These are phyloP conservation scores for Cotesia typhae DNA, from an alignment of 1,140 invertebrate genomes.

Conservation along the genomic window DNA sequence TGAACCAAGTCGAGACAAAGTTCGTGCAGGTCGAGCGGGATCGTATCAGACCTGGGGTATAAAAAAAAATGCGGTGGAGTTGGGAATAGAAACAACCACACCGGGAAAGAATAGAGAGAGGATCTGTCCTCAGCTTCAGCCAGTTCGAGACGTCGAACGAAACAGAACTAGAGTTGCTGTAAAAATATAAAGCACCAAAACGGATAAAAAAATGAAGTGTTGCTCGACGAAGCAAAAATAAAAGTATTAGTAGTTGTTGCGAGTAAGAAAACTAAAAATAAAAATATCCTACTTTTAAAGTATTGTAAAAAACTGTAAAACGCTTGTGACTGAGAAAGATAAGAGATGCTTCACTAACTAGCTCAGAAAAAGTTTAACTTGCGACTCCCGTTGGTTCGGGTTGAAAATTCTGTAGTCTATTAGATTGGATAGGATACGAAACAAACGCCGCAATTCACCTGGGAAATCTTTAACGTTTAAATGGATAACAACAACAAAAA, in stretches of 20 bases:
- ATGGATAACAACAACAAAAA: not conserved
- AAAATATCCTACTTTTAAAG: not conserved
- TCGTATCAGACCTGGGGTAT: conserved; percentile 27
- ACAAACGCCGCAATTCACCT: conserved; percentile 3
- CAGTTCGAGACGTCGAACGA: not conserved
- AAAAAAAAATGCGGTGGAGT: not conserved
- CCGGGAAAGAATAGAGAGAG: conserved; percentile 4
- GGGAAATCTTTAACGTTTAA: conserved; percentile 18
- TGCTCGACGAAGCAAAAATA: not conserved
- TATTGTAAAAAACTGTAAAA: conserved; percentile 1
- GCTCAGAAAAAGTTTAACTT: conserved; percentile 6
- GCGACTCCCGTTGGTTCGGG: conserved; percentile 5
- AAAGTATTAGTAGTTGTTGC: not conserved
- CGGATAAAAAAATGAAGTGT: not conserved
- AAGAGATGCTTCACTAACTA: conserved; percentile 15
- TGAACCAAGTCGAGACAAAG: conserved; percentile 26
- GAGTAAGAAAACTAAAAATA: not conserved
- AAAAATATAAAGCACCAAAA: no score
- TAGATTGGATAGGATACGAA: not conserved
- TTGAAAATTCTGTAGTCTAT: not conserved
- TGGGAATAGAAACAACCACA: conserved; percentile 8
- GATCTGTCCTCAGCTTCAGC: conserved; percentile 1
- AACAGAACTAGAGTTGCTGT: no score
- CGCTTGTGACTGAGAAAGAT: conserved; percentile 9
- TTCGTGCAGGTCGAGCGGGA: conserved; percentile 24